These are phyloP conservation scores for Auanema sp. DNA, from an alignment of 2,888 invertebrate species.

Conservation along the genomic window DNA sequence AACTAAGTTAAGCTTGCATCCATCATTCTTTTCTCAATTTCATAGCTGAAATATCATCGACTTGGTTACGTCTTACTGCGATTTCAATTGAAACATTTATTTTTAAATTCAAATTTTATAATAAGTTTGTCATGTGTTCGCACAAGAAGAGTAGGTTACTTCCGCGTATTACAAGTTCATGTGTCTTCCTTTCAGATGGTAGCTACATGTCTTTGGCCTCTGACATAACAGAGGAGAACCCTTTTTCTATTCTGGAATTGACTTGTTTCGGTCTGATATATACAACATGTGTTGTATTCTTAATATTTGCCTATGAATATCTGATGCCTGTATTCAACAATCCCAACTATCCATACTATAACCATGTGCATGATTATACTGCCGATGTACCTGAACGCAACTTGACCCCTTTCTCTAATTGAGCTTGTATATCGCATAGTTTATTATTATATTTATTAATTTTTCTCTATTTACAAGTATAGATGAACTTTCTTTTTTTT, in stretches of 20 bases:
- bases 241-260: conserved; percentile 32
- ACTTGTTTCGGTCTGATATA: conserved; percentile 32
- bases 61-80: no score
- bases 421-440: neutral
- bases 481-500: no score
- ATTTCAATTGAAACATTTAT: no score
- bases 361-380: conserved; percentile 15
- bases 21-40: no score
- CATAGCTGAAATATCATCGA: no score
- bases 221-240: conserved; percentile 42
- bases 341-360: conserved; percentile 54
- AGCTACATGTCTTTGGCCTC: conserved; percentile 28
- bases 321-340: conserved; percentile 55
- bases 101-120: no score
- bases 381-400: conserved; percentile 4
- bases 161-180: no score
- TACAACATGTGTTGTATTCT: conserved; percentile 33
- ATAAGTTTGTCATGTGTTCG: no score
- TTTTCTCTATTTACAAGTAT: conserved; percentile 1
- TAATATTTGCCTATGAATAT: conserved; percentile 46
- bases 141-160: no score
- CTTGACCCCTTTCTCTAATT: neutral
- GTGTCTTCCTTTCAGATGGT: neutral
- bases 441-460: no score
- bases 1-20: no score